phyloP scores from a whole-genome alignment of 1,140 invertebrate species.

The Drosophila sucinea region DNA sequence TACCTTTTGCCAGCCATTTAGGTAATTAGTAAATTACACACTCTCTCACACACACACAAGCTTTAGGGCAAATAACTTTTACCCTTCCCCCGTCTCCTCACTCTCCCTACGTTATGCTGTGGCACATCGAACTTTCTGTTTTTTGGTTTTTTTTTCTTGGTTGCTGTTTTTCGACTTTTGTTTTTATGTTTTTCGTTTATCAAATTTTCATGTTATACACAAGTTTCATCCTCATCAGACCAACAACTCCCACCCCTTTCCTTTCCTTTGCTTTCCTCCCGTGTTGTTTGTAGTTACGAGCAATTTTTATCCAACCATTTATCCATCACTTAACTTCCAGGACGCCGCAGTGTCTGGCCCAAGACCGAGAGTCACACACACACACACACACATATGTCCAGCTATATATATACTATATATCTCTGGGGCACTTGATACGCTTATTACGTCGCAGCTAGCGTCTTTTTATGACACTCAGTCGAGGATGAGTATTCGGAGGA shows the following conservation, averaged over 20 bases:
- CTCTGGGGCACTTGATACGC: slow-evolving; percentile 71
- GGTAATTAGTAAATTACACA: slow-evolving; percentile 77
- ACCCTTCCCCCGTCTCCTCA: not conserved
- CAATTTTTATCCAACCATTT: slow-evolving; percentile 78
- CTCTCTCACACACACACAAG: slow-evolving; percentile 39
- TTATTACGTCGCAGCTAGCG: slow-evolving; percentile 71
- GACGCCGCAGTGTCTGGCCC: slow-evolving; percentile 53
- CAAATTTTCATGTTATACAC: slow-evolving; percentile 74
- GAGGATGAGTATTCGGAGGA: slow-evolving; percentile 2
- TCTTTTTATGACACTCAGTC: slow-evolving; percentile 66
- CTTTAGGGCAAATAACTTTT: slow-evolving; percentile 15
- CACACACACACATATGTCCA: slow-evolving; percentile 14
- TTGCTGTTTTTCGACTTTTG: slow-evolving; percentile 31
- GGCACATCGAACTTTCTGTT: slow-evolving; percentile 62
- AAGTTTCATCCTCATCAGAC: slow-evolving; percentile 8
- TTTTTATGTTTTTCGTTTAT: slow-evolving; percentile 70
- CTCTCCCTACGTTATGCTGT: slow-evolving; percentile 18
- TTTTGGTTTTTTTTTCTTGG: slow-evolving; percentile 27
- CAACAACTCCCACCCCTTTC: slow-evolving; percentile 8
- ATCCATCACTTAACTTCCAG: slow-evolving; percentile 73
- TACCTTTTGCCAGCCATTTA: slow-evolving; percentile 61
- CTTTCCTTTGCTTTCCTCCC: not conserved
- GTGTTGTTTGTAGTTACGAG: slow-evolving; percentile 65
- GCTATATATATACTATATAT: slow-evolving; percentile 32
- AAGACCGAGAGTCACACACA: slow-evolving; percentile 17